Evolutionary conservation across 2,888 invertebrate genomes (phyloP).

Genomic region (Sepioteuthis lessoniana): DNA sequence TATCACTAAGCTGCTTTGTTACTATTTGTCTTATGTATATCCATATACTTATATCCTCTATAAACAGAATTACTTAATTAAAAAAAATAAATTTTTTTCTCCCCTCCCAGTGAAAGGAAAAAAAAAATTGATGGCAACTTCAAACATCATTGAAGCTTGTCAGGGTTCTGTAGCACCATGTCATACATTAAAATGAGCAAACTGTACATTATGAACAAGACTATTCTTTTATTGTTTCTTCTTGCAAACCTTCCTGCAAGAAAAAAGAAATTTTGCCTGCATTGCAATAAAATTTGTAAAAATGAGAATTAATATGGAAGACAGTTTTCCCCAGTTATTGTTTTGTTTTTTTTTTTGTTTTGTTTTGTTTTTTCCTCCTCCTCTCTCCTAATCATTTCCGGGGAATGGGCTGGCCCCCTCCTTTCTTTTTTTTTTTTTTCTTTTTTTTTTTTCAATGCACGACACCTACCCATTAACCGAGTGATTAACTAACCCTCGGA

Average conservation of each 20-base stretch:
- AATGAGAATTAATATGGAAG: neutral
- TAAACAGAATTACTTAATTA: neutral
- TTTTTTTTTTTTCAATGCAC: too few species aligned
- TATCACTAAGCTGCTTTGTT: neutral
- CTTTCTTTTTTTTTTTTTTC: too few species aligned
- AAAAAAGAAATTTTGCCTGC: neutral
- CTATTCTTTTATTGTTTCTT: neutral
- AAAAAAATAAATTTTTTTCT: too few species aligned
- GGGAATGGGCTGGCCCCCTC: neutral
- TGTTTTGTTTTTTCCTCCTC: too few species aligned
- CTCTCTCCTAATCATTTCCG: neutral
- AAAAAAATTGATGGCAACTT: neutral
- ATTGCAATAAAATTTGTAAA: conserved; percentile 13
- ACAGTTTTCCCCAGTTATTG: neutral
- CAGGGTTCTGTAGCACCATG: neutral
- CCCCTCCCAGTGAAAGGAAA: too few species aligned
- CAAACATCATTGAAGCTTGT: neutral
- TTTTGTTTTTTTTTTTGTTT: neutral
- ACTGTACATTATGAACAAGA: neutral
- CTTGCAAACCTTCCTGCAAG: neutral
- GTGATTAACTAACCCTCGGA: neutral
- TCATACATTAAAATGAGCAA: neutral
- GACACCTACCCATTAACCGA: neutral
- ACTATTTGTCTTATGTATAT: neutral
- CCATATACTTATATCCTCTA: neutral